Base-by-base conservation (phyloP, 2,113 vertebrate species). In the Pyrgilauda ruficollis region DNA sequence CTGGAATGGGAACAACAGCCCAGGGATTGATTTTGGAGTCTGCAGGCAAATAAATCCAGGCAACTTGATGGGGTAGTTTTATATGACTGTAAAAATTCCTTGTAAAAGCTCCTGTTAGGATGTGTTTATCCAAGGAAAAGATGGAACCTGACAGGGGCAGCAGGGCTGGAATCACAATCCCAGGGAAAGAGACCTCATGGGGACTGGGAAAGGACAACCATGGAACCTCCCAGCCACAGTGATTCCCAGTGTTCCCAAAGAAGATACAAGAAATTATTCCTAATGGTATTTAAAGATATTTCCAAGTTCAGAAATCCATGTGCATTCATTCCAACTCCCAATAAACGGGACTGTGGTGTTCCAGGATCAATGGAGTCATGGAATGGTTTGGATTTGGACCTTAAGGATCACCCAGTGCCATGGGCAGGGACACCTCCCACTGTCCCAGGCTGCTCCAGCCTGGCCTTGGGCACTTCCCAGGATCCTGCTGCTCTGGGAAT, bases 271-370 rank as follows among this genome's bases (percentile, higher is more conserved):
- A 56, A 15, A 9, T 9, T 7, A 55, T 35, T 72, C 55, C 35
- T 20, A 50, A 44, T 0, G 7, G 15, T 46, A 24, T 35, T 75
- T 55, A 8, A 70, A 80, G 49, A 12, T 22, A 16, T 15, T 13
- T 35, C n/a, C 59, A 52, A 30, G 26, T 26, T 70, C 9, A 24
- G 31, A 87, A 58, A 13, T 8, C 58, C 90, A 13, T 0, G 4
- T 2, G 23, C 8, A 23, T 44, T 31, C 37, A 24, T 49, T 12
- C 62, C 74, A 49, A 1, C 47, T 35, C 4, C 10, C 13, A 30
- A 4, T 5, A n/a, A 62, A 30, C 0, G 0, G n/a, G n/a, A 49
- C 0, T 19, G 12, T 3, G 59, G 31, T 13, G 37, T 33, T 23
- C 9, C 31, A 24, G 44, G 31, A 33, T 19, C 63, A 8, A 4